Conservation (phyloP, 2,797 vertebrate genomes). For the Trachops cirrhosus region DNA sequence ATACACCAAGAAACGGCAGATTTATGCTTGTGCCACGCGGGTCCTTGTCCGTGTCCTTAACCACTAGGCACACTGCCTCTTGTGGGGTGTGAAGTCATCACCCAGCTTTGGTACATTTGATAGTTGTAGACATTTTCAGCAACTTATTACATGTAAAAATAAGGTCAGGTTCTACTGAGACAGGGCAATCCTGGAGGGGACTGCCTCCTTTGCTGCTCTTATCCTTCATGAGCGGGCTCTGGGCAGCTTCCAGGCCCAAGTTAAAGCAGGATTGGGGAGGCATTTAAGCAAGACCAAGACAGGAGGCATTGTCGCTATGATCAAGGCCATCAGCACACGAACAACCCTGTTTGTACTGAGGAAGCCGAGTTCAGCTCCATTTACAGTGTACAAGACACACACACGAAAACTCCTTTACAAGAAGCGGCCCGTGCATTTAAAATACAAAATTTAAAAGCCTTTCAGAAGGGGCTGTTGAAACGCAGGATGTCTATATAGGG, state of each 20-base stretch:
- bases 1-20: background rate
- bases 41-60: background rate
- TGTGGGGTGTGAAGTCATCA: background rate
- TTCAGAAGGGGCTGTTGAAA: background rate
- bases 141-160: background rate
- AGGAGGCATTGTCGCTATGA: background rate
- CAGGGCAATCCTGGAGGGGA: background rate
- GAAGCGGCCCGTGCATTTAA: background rate
- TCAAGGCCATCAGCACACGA: background rate
- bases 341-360: background rate
- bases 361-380: background rate
- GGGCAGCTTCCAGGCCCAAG: background rate
- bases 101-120: background rate
- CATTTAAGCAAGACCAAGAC: background rate
- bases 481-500: accelerated
- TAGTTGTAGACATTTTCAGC: background rate
- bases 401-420: background rate
- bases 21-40: background rate
- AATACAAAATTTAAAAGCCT: background rate
- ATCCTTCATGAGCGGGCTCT: background rate
- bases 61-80: background rate
- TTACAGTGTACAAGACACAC: background rate
- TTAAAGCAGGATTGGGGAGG: background rate
- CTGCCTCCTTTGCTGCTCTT: background rate
- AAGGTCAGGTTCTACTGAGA: background rate